Evolutionary conservation across 1,140 invertebrate genomes (phyloP), one percentile per base, ranked within the genome.

Genomic region (Nixonia krombeini): DNA sequence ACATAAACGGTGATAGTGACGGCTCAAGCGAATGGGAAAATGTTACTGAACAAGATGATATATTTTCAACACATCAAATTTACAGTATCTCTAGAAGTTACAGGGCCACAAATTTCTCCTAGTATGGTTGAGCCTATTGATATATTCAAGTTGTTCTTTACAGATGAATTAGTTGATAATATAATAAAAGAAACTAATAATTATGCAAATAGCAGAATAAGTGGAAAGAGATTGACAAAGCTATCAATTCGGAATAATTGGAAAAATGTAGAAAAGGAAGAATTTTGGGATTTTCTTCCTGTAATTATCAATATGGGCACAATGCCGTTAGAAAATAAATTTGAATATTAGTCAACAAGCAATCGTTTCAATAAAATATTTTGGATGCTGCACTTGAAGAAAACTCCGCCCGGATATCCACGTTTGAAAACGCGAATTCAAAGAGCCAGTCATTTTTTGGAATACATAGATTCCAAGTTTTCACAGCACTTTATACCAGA

Each of bases 381-480:
- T 41, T 52, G 41, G 29, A n/a, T 7, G 23, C 1, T 55, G 16
- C 41, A 55, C 44, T 17, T 55, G 23, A 35, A 52, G 15, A 28
- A 10, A 18, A 52, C 7, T 9, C 37, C 37, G 5, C 33, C 21
- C 25, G 26, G 16, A 13, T 15, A 17, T 26, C 21, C 38, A 9
- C 33, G 25, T 1, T 17, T 13, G 21, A 55, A n/a, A 13, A 35
- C 25, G 33, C 21, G 25, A 2, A 8, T 10, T 10, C n/a, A 45
- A 33, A 55, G 44, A 37, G 52, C 44, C 12, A 13, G 9, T 51
- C 1, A 45, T 31, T 73, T 55, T 57, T 26, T 68, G 8, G 16
- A 52, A 21, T 55, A 73, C 46, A 33, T 74, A 9, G 65, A 64
- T 21, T 9, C 26, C 7, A 63, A 69, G 38, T 72, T 53, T 31